Conservation (phyloP, 2,113 vertebrate species). For the Manacus vitellinus region DNA sequence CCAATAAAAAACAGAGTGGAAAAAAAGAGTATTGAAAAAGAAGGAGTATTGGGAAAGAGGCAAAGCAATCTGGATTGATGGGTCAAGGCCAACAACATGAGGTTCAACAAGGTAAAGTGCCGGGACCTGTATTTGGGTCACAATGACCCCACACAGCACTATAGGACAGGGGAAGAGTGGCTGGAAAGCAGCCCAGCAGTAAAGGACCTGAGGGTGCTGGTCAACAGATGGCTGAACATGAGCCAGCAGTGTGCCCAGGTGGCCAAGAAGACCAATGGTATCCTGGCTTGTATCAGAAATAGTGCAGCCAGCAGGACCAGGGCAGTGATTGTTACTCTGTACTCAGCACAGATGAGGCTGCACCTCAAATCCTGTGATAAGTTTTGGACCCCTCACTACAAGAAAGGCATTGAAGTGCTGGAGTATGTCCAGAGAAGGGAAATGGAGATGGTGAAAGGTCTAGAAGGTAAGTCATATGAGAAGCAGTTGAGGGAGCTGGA, state of each 20-base stretch:
- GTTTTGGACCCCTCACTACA: neutral
- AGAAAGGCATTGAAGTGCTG: too few species aligned
- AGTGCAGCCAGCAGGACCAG: neutral
- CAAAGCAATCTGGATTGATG: neutral
- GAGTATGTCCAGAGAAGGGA: neutral
- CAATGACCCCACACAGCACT: neutral
- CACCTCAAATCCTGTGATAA: neutral
- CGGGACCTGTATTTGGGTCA: too few species aligned
- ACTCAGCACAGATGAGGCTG: neutral
- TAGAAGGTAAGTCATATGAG: neutral
- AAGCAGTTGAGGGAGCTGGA: neutral
- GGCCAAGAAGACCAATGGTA: neutral
- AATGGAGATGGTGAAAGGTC: neutral
- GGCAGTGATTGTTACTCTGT: neutral
- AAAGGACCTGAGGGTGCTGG: neutral
- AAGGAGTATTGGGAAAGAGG: neutral
- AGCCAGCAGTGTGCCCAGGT: neutral
- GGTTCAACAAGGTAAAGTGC: neutral
- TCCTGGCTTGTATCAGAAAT: neutral
- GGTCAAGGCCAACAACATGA: neutral
- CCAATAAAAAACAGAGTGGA: neutral
- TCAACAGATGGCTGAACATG: rapidly evolving
- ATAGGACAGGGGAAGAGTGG: neutral
- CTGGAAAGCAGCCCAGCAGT: neutral
- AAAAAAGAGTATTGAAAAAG: neutral